These are phyloP conservation scores for Sebastolobus alascanus DNA, from an alignment of 2,797 vertebrate genomes.

Conservation along the genomic window DNA sequence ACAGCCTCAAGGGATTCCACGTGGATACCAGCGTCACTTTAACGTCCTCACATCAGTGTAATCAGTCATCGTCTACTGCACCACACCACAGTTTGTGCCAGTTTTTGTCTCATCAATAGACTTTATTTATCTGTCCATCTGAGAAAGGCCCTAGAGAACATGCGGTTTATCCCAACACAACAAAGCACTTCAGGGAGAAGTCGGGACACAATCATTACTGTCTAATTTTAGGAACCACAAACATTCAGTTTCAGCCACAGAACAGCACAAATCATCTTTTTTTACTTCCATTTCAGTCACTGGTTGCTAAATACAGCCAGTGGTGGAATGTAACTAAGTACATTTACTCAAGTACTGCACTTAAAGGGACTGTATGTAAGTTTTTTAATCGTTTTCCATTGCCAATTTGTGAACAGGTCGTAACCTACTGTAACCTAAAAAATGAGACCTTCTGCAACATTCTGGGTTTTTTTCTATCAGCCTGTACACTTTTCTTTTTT, in stretches of 20 bases:
- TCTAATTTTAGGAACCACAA: slow-evolving; percentile 2
- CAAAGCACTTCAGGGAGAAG: neutral
- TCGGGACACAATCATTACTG: neutral
- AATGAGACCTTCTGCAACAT: no score
- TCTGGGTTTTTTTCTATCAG: no score
- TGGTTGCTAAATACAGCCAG: neutral
- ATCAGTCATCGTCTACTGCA: slow-evolving; percentile 6
- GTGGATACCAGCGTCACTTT: slow-evolving; percentile 9
- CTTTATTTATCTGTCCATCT: neutral
- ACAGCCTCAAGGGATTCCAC: slow-evolving; percentile 49
- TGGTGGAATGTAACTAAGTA: no score
- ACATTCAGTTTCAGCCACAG: neutral
- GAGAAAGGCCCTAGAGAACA: neutral
- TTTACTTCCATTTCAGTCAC: neutral
- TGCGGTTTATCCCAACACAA: neutral
- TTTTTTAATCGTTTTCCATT: no score
- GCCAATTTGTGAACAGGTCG: no score
- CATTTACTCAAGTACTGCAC: no score
- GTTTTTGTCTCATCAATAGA: slow-evolving; percentile 10
- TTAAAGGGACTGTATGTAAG: no score
- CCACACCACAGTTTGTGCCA: neutral
- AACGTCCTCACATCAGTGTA: slow-evolving; percentile 2
- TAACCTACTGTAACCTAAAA: no score
- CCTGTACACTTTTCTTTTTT: no score
- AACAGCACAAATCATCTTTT: neutral